These are phyloP conservation scores for Galago senegalensis DNA, from an alignment of 2,797 vertebrate species.

Conservation along the genomic window DNA sequence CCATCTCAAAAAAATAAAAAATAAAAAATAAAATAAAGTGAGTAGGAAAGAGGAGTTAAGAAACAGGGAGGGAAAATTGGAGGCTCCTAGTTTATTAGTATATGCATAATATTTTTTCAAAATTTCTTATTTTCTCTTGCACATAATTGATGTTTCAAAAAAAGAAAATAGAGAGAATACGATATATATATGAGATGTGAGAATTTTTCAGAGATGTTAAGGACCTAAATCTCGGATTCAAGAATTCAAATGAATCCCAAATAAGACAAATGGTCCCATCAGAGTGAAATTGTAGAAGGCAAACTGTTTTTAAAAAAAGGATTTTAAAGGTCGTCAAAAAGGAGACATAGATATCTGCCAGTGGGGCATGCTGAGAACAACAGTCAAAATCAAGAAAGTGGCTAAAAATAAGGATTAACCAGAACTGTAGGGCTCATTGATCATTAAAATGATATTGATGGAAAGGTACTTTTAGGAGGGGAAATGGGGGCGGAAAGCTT, in stretches of 20 bases:
- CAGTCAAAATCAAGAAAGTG: background rate
- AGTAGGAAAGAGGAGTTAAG: background rate
- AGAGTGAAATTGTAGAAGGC: too few species aligned
- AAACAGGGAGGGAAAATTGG: background rate
- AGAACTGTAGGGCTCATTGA: background rate
- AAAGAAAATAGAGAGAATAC: background rate
- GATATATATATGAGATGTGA: background rate
- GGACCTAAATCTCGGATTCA: background rate
- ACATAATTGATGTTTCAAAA: background rate
- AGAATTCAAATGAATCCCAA: background rate
- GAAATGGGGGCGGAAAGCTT: background rate
- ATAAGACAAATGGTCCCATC: too few species aligned
- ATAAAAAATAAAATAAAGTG: background rate
- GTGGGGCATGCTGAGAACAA: background rate
- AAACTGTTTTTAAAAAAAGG: background rate
- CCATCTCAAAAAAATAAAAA: too few species aligned
- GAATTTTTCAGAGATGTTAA: background rate
- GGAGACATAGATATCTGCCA: background rate
- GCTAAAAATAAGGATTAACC: background rate
- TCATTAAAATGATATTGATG: background rate
- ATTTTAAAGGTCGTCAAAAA: background rate
- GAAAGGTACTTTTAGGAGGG: background rate
- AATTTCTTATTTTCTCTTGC: background rate
- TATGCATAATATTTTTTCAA: background rate
- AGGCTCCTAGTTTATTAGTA: too few species aligned